Conservation (phyloP, 2,113 vertebrate species). For the Pongo abelii region DNA sequence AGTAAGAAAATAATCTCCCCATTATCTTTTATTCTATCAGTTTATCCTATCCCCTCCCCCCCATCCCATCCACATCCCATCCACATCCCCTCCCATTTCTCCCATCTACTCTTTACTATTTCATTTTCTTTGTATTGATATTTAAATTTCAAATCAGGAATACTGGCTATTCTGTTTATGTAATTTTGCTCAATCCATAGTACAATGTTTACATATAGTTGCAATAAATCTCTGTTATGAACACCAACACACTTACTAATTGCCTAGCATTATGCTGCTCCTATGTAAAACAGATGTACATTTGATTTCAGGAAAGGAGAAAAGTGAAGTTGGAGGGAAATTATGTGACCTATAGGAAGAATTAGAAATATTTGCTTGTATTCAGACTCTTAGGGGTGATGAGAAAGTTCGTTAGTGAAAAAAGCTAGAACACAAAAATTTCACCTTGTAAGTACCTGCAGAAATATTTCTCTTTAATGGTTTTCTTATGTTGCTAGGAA, state of each 20-base stretch:
- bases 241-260: background rate
- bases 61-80: background rate
- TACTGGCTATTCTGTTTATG: background rate
- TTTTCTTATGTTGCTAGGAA: background rate
- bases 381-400: background rate
- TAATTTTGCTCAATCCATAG: background rate
- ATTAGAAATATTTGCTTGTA: constrained; percentile 1
- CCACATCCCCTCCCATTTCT: background rate
- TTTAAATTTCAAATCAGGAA: background rate
- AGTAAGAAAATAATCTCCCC: background rate
- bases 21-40: background rate
- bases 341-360: background rate
- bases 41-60: background rate
- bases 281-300: background rate
- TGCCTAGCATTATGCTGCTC: background rate
- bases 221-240: background rate
- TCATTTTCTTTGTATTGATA: constrained; percentile 18
- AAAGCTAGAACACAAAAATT: background rate
- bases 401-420: background rate
- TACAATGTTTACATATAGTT: background rate
- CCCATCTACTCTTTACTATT: background rate
- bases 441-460: background rate
- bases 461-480: background rate
- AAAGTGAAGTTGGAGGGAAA: background rate
- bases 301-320: background rate